Evolutionary conservation across 1,140 invertebrate genomes (phyloP), one percentile per base, ranked within the genome.

Genomic region (Drosophila rhopaloa): DNA sequence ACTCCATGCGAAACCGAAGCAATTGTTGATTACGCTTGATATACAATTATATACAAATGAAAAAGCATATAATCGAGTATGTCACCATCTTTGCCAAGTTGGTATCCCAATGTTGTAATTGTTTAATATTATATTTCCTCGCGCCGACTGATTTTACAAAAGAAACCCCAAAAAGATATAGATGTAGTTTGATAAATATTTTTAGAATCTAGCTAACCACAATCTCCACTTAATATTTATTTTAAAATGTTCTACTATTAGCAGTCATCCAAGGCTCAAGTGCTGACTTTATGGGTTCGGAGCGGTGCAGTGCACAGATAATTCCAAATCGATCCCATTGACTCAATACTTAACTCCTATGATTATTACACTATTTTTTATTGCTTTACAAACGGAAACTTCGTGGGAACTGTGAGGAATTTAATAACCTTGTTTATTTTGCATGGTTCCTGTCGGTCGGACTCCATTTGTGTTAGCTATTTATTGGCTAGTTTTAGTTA

Each of bases 1-100:
- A 75, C 51, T 74, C 62, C 67, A 74, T 81, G 62, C 74, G 57
- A 81, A 78, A 78, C 78, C 72, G 67, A 85, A 81, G 81, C 82
- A 85, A 86, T 85, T 86, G 63, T 84, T 86, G 73, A 78, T 41
- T 85, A 85, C 81, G 81, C 81, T 85, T 85, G 67, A 84, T 84
- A 80, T 84, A 80, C 67, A 85, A 56, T 38, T 60, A 85, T 68
- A 85, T 55, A 73, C 57, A 63, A 71, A 50, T 48, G 53, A 79
- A 35, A 16, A 63, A 66, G 54, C 35, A 47, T 43, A 66, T 68
- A 71, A 59, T 71, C 68, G 55, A 59, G 58, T 63, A 63, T 59
- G 32, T 71, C 55, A 47, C 38, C 43, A 56, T 61, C 10, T 41
- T 59, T 54, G 13, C 43, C 38, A 48, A 44, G 40, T 38, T 51